phyloP scores from a whole-genome alignment of 1,140 invertebrate species.

The Caerostris extrusa region DNA sequence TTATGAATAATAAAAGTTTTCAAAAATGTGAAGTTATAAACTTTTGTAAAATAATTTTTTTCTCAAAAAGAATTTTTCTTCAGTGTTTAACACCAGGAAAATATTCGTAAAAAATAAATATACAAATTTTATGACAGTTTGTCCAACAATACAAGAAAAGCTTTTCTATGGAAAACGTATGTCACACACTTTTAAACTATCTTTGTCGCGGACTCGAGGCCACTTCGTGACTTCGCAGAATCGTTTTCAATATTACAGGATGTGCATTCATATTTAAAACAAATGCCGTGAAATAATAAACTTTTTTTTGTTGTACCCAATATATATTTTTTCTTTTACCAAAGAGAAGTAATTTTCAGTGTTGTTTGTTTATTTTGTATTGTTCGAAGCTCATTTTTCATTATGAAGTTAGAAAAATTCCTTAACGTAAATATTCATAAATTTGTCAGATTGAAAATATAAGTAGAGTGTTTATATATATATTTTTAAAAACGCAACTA shows the following conservation, averaged over 20 bases:
- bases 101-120: neutral
- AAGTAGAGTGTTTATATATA: neutral
- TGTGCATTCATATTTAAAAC: neutral
- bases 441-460: neutral
- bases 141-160: neutral
- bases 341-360: neutral
- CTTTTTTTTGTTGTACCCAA: neutral
- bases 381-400: neutral
- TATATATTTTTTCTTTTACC: neutral
- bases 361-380: neutral
- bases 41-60: too few species aligned
- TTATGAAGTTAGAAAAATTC: neutral
- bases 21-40: too few species aligned
- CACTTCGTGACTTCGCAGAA: neutral
- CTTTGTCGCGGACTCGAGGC: neutral
- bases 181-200: neutral
- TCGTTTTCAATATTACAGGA: constrained; percentile 30
- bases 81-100: too few species aligned
- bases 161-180: neutral
- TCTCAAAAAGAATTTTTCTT: too few species aligned
- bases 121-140: neutral
- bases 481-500: neutral
- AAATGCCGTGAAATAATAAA: constrained; percentile 38
- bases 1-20: too few species aligned
- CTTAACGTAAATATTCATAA: neutral